phyloP scores from a whole-genome alignment of 2,888 invertebrate species.

The Tromatobia lineatoria region DNA sequence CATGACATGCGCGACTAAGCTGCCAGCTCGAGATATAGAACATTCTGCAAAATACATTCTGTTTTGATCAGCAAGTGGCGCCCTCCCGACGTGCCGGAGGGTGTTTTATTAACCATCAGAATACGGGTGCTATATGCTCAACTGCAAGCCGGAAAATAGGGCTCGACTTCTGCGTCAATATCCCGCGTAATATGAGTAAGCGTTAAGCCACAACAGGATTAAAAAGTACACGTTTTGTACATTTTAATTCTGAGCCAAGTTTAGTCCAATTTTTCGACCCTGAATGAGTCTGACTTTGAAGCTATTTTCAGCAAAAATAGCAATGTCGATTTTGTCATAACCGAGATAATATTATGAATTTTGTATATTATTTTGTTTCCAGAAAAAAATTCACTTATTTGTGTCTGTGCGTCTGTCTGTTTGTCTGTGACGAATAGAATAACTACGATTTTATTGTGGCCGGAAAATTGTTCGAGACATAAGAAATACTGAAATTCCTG shows the following conservation, averaged over 20 bases:
- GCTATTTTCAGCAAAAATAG: neutral
- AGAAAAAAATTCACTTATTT: neutral
- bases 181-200: slow-evolving; percentile 1
- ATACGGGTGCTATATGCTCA: neutral
- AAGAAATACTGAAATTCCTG: neutral
- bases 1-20: slow-evolving; percentile 3
- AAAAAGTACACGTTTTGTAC: no score
- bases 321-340: neutral
- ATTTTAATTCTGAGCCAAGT: no score
- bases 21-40: neutral
- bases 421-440: no score
- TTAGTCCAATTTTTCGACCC: no score
- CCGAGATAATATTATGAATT: no score
- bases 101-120: neutral
- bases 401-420: neutral
- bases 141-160: neutral
- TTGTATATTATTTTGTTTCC: neutral
- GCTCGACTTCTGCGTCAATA: slow-evolving; percentile 5
- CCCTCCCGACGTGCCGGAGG: neutral
- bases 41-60: neutral
- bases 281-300: no score
- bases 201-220: neutral
- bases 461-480: neutral
- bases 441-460: neutral
- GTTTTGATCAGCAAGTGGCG: slow-evolving; percentile 10